Conservation (phyloP, 2,797 vertebrate species). For the Neosilurus mollespiculum region DNA sequence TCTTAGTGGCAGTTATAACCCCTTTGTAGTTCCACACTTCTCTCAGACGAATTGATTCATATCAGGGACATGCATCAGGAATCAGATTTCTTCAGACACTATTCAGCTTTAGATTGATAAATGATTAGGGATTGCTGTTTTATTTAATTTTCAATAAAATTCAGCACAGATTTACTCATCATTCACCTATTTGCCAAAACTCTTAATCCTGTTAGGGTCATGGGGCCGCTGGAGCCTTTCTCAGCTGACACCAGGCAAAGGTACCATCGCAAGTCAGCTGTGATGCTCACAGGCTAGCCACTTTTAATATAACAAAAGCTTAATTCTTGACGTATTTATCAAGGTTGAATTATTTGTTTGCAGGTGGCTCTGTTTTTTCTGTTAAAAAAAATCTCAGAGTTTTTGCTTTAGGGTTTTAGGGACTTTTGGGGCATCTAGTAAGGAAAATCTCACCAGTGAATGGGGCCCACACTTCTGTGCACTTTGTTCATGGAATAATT, state of each 20-base stretch:
- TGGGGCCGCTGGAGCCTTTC: too few species aligned
- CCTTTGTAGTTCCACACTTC: slow-evolving; percentile 40
- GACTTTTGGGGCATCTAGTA: slow-evolving; percentile 27
- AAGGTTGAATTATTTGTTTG: slow-evolving; percentile 30
- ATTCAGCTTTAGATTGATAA: neutral
- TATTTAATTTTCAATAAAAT: neutral
- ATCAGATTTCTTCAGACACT: slow-evolving; percentile 22
- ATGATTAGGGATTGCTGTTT: neutral
- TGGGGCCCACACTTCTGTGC: slow-evolving; percentile 30
- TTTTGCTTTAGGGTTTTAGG: slow-evolving; percentile 29
- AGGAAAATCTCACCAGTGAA: slow-evolving; percentile 41
- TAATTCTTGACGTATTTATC: neutral
- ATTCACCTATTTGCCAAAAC: too few species aligned
- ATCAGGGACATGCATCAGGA: neutral
- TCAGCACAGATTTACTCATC: too few species aligned
- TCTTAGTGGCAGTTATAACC: slow-evolving; percentile 24
- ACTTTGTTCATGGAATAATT: slow-evolving; percentile 44
- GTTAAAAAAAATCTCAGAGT: slow-evolving; percentile 35
- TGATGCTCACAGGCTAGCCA: too few species aligned
- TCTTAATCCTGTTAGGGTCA: too few species aligned
- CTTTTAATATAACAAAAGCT: too few species aligned
- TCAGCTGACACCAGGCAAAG: too few species aligned
- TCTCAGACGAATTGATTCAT: slow-evolving; percentile 34
- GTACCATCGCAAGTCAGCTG: too few species aligned
- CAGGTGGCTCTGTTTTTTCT: slow-evolving; percentile 35